phyloP scores from a whole-genome alignment of 2,888 invertebrate species.

The Neoascia interrupta region DNA sequence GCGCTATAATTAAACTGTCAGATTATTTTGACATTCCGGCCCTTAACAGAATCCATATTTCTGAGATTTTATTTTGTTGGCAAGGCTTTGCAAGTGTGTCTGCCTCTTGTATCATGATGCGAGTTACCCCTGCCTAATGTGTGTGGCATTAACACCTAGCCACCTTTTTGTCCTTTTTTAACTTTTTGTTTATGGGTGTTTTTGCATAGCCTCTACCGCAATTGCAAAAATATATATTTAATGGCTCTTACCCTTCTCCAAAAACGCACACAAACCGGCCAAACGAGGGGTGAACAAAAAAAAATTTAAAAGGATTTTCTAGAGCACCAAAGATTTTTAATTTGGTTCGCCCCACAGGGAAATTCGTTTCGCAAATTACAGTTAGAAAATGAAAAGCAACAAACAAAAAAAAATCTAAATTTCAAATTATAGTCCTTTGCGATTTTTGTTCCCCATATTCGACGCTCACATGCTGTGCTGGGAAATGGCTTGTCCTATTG shows the following conservation, averaged over 20 bases:
- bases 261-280: not conserved
- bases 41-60: constrained; percentile 67
- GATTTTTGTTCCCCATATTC: constrained; percentile 46
- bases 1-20: constrained; percentile 78
- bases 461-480: constrained; percentile 57
- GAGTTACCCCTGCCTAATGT: too few relatives aligned
- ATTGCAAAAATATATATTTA: constrained; percentile 10
- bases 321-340: constrained; percentile 55
- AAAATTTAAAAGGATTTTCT: constrained; percentile 25
- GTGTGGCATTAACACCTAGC: constrained; percentile 62
- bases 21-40: constrained; percentile 78
- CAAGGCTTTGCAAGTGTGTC: constrained; percentile 17
- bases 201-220: constrained; percentile 34
- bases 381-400: constrained; percentile 45
- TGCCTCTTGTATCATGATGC: not conserved
- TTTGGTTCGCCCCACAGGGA: constrained; percentile 65
- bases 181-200: constrained; percentile 3
- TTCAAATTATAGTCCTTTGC: constrained; percentile 69
- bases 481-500: constrained; percentile 59
- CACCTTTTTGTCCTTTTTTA: not conserved
- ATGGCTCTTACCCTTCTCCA: constrained; percentile 35
- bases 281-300: too few relatives aligned
- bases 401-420: constrained; percentile 57
- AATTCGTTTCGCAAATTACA: constrained; percentile 67
- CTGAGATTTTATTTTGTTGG: constrained; percentile 7